Percentiles rank a stretch among this genome's conserved stretches.
Evolutionary conservation across 2,113 vertebrate species (phyloP).

Genomic region (Onychostruthus taczanowskii): DNA sequence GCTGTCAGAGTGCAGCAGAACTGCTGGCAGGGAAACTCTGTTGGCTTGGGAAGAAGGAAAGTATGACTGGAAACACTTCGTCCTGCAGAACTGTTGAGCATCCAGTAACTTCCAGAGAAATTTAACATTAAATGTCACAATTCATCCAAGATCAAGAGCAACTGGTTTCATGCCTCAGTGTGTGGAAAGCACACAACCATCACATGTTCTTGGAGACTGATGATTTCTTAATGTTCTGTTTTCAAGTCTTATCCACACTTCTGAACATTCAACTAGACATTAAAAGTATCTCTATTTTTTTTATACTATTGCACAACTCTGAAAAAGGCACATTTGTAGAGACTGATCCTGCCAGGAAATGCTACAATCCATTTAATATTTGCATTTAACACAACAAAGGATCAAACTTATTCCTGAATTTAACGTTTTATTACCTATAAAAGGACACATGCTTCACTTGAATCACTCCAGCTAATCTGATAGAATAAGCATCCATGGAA

Average conservation of each 20-base stretch:
- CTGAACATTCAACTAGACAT: background rate
- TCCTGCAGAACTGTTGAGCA: background rate
- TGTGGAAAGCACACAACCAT: background rate
- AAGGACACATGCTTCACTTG: background rate
- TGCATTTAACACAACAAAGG: background rate
- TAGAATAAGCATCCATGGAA: background rate
- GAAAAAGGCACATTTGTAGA: background rate
- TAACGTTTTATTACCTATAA: background rate
- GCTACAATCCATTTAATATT: background rate
- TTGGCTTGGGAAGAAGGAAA: conserved; percentile 22
- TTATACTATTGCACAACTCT: background rate
- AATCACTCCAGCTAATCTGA: background rate
- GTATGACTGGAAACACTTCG: background rate
- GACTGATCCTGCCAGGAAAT: background rate
- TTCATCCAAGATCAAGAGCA: background rate
- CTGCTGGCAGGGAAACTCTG: background rate
- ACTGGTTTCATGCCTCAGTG: background rate
- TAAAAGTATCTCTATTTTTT: background rate
- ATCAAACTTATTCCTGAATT: background rate
- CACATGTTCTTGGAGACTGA: background rate
- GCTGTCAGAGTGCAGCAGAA: background rate
- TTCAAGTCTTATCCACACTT: background rate
- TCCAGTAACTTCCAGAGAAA: background rate
- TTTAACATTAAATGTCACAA: background rate
- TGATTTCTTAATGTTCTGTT: background rate